Base-by-base conservation (phyloP, 2,797 vertebrate species). In the Manis pentadactyla region DNA sequence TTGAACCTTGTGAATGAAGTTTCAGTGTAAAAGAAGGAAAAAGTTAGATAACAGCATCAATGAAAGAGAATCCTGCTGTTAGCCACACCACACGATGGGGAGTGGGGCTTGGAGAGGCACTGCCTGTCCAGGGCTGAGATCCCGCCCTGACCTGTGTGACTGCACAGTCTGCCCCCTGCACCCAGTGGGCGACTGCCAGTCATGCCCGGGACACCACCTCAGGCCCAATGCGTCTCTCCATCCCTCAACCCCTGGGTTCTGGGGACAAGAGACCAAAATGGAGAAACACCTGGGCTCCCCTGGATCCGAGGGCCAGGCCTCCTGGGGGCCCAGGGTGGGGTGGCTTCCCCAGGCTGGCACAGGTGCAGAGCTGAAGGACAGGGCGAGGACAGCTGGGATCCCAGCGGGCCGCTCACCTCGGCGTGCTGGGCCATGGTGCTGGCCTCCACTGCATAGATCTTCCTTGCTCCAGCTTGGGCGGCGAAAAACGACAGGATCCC, bases 391-490 rank as follows among this genome's bases (percentile, higher is more conserved):
- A 2, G 73, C 4, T 5, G 8, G 14, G 14, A 10, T 7, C 14
- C 29, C 37, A 3, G 34, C 0, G 0, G 14, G 37, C 79, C 42
- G 71, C 98, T 96, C 82, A 99, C 99, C 99, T 99, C 99, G 0
- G 99, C 99, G 0, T 99, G 99, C 97, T 99, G 99, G 1, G 99
- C 99, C 99, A 99, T 99, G 89, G 99, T 99, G 98, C 99, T 99
- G 95, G 99, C 99, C 96, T 99, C 99, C 96, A 99, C 99, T 0
- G 99, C 99, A 0, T 99, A 99, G 78, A 99, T 99, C 96, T 99
- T 99, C 93, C 99, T 98, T 0, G 99, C 99, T 46, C 99, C 99
- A 2, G 99, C 99, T 92, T 99, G 99, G 27, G 99, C 99, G 0
- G 99, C 99, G 8, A 99, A 99, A 98, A 99, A 99, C 0, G 99